These are phyloP conservation scores for Spermophilus dauricus DNA, from an alignment of 2,113 vertebrate genomes.

Conservation along the genomic window DNA sequence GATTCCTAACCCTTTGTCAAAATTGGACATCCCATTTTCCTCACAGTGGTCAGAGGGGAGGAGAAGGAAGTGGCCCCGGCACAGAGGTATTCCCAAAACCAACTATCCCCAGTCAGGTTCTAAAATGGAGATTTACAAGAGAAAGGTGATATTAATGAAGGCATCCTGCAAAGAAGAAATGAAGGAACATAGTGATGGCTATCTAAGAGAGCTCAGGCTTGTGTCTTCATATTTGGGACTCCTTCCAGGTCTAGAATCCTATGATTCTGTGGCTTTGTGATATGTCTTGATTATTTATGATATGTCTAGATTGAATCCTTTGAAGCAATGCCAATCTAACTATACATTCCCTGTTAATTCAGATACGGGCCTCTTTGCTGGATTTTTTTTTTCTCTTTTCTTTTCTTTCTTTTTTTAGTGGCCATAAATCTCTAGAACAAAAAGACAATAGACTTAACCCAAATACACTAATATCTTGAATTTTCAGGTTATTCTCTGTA, in stretches of 20 bases:
- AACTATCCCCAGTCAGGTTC: neutral
- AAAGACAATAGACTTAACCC: neutral
- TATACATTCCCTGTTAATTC: neutral
- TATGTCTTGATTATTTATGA: neutral
- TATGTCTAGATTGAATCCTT: neutral
- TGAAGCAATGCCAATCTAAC: neutral
- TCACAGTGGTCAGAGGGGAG: neutral
- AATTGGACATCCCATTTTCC: neutral
- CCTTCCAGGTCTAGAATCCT: neutral
- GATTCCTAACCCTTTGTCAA: neutral
- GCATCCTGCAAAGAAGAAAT: neutral
- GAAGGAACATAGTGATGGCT: neutral
- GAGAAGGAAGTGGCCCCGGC: neutral
- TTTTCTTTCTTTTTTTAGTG: neutral
- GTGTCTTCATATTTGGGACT: neutral
- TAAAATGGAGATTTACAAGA: neutral
- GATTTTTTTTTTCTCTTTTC: neutral
- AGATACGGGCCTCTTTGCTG: neutral
- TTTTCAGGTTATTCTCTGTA: neutral
- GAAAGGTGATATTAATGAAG: neutral
- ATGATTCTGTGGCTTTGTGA: neutral
- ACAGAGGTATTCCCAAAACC: constrained; percentile 7
- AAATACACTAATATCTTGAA: neutral
- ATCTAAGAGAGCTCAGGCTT: neutral
- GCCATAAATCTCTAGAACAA: constrained; percentile 32